Conservation (phyloP, 2,888 invertebrate species). For the Cryptus viduatorius region DNA sequence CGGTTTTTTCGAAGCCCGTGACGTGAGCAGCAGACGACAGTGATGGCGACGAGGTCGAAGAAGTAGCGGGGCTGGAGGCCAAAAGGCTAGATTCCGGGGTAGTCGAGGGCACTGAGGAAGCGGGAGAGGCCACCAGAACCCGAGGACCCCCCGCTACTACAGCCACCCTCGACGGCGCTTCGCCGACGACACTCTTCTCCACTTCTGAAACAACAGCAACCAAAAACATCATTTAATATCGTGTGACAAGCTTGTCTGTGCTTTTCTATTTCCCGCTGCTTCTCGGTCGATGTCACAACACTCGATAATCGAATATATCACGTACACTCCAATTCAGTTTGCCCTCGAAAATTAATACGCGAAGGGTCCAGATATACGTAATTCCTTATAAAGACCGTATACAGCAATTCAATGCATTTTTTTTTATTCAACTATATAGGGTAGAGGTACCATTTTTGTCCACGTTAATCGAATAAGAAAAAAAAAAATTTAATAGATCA, state of each 20-base stretch:
- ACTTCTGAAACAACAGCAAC: slow-evolving; percentile 77
- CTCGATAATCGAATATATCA: background rate
- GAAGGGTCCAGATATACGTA: too few species aligned
- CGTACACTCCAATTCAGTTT: background rate
- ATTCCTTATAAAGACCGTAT: too few species aligned
- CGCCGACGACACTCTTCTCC: slow-evolving; percentile 77
- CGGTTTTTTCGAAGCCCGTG: slow-evolving; percentile 91
- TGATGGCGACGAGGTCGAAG: slow-evolving; percentile 72
- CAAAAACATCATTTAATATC: slow-evolving; percentile 53
- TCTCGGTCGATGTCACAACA: background rate
- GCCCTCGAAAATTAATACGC: too few species aligned
- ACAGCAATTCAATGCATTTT: too few species aligned
- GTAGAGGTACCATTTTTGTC: too few species aligned
- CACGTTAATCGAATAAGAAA: too few species aligned
- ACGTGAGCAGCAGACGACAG: slow-evolving; percentile 85
- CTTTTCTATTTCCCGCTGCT: slow-evolving; percentile 3
- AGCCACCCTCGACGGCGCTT: slow-evolving; percentile 78
- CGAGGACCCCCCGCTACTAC: slow-evolving; percentile 78
- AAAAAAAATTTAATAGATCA: too few species aligned
- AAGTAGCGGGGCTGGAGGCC: slow-evolving; percentile 75
- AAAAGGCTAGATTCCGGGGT: slow-evolving; percentile 84
- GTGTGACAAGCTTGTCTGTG: background rate
- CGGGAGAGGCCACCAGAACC: slow-evolving; percentile 79
- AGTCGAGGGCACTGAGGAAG: slow-evolving; percentile 80
- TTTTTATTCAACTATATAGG: too few species aligned